Base-by-base conservation (phyloP, 2,888 invertebrate species). In the Plebejus argus region DNA sequence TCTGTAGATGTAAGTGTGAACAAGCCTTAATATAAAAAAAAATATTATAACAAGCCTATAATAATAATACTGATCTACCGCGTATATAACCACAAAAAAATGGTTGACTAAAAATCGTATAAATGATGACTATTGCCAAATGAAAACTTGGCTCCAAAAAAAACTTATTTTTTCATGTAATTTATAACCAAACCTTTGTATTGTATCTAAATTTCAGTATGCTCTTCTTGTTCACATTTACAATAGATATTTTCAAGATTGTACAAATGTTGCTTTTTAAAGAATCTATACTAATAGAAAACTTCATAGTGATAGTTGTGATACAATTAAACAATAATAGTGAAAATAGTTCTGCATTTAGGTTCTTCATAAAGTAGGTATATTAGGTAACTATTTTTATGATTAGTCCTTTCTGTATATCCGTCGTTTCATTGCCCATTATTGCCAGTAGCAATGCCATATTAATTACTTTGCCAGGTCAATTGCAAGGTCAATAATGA, bases 341-440 rank as follows among this genome's bases (percentile, higher is more conserved):
- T 49, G 85, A 86, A 86, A 84, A 86, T 87, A 88, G 84, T 84
- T 85, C 89, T 87, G 92, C 92, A 92, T 92, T 92, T 92, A 91
- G 91, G 85, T 87, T 87, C 86, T 74, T 49, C 49, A 72, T 45
- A 39, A 49, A 71, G n/a, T 71, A 45, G 45, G 23, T 20, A 49
- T 18, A 74, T 28, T 28, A 74, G 74, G 53, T 23, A 23, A 23
- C 49, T 74, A 53, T 53, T 53, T 53, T 74, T 74, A 74, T 49
- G 45, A 28, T 49, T 23, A 74, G 74, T 23, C 23, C 15, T 53
- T 49, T 28, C 20, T 23, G 74, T 86, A 82, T 89, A 89, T 89
- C 88, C 86, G 88, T 88, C 85, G 80, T 78, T 83, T 84, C 81
- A 76, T 83, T 85, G 88, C 87, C 87, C 80, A 83, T 81, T 85